Evolutionary conservation across 2,797 vertebrate genomes (phyloP).

Genomic region (Sparidentex hasta): DNA sequence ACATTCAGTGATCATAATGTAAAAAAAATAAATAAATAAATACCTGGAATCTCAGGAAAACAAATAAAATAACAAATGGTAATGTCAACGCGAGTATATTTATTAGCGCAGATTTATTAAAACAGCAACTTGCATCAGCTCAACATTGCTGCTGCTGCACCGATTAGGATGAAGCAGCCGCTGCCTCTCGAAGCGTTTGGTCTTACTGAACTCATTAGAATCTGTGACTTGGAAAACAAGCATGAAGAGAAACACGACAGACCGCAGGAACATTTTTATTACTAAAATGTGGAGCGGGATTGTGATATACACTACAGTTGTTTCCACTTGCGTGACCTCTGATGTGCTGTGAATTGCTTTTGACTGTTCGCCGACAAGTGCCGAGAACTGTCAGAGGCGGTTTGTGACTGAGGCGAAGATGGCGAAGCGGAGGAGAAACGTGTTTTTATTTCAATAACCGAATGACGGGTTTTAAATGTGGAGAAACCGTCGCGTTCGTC

Average conservation of each 20-base stretch:
- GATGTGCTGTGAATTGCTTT: conserved; percentile 10
- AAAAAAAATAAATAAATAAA: no score
- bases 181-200: background rate
- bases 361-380: background rate
- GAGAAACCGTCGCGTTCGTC: conserved; percentile 29
- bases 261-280: conserved; percentile 1
- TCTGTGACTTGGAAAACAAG: conserved; percentile 2
- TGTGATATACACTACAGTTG: background rate
- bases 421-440: conserved; percentile 14
- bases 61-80: no score
- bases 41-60: no score
- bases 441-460: conserved; percentile 28
- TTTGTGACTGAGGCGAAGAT: conserved; percentile 1
- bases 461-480: conserved; percentile 36
- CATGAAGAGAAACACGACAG: conserved; percentile 9
- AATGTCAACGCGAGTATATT: no score
- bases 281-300: background rate
- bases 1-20: no score
- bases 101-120: no score
- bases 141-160: background rate
- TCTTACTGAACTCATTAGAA: background rate
- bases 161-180: background rate
- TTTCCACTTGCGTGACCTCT: background rate
- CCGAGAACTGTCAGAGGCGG: conserved; percentile 2
- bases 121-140: background rate